Conservation (phyloP, 2,113 vertebrate species). For the Mirza zaza region DNA sequence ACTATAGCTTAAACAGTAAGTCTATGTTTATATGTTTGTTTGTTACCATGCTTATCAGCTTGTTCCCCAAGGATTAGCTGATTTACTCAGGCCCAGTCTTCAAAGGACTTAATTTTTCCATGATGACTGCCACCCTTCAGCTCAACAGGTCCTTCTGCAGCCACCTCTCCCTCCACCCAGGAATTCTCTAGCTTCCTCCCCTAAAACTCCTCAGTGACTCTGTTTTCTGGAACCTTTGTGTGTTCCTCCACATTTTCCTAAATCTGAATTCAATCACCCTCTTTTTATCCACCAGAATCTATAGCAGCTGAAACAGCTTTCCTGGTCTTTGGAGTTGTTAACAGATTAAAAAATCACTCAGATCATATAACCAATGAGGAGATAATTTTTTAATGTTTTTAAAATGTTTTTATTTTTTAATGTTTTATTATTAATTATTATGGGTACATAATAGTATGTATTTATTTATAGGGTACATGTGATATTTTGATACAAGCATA, state of each 20-base stretch:
- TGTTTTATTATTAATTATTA: too few relatives aligned
- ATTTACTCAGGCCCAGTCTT: background rate
- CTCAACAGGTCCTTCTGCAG: background rate
- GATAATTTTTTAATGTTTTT: too few relatives aligned
- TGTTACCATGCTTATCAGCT: background rate
- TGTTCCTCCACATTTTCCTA: background rate
- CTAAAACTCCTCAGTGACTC: background rate
- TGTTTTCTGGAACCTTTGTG: background rate
- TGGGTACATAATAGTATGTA: too few relatives aligned
- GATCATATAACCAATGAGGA: background rate
- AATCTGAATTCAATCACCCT: background rate
- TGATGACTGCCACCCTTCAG: background rate
- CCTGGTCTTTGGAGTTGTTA: background rate
- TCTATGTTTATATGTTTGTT: background rate
- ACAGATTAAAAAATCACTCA: background rate
- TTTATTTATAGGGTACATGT: too few relatives aligned
- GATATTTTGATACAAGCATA: too few relatives aligned
- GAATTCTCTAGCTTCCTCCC: background rate
- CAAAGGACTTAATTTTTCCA: conserved; percentile 2
- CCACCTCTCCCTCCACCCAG: background rate
- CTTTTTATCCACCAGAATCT: background rate
- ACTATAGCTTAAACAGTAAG: background rate
- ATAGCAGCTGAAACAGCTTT: background rate
- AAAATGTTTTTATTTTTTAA: background rate
- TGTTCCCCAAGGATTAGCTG: background rate